These are phyloP conservation scores for Heliothis peltigera DNA, from an alignment of 2,888 invertebrate genomes.

Conservation along the genomic window DNA sequence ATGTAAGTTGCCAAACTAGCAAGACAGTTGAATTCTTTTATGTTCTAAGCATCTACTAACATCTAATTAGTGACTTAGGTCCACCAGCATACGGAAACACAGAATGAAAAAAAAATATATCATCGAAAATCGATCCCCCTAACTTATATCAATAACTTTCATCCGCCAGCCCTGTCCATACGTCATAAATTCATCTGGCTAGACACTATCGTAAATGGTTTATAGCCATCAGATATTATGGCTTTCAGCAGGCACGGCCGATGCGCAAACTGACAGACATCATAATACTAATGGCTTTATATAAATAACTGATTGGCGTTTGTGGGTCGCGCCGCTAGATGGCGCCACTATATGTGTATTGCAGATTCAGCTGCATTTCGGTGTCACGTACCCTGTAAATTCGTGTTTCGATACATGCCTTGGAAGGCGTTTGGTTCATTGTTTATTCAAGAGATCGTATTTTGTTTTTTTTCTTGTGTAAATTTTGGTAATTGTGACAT, in stretches of 20 bases:
- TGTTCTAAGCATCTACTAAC: too few species aligned
- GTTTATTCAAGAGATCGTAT: constrained; percentile 40
- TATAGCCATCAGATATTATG: constrained; percentile 76
- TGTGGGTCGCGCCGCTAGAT: constrained; percentile 41
- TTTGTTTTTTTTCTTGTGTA: constrained; percentile 2
- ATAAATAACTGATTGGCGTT: constrained; percentile 42
- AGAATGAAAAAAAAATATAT: not conserved
- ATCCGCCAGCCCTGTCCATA: constrained; percentile 55
- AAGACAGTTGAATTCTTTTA: too few species aligned
- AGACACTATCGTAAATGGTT: constrained; percentile 80
- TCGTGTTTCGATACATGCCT: constrained; percentile 43
- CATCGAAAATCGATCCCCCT: too few species aligned
- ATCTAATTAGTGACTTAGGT: too few species aligned
- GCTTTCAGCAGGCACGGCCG: constrained; percentile 66
- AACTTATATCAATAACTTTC: constrained; percentile 46
- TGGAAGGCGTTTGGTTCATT: constrained; percentile 29
- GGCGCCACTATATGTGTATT: constrained; percentile 41
- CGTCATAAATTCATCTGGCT: constrained; percentile 75
- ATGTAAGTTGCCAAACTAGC: too few species aligned
- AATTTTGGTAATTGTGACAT: not conserved
- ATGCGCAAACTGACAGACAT: constrained; percentile 57
- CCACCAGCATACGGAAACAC: too few species aligned
- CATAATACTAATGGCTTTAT: constrained; percentile 50
- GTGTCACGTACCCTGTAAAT: constrained; percentile 48
- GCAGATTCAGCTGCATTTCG: constrained; percentile 42